A percentile compares a stretch with the other conserved stretches of the same genome.
Conservation (phyloP, 2,888 invertebrate species). For the Macrophya alboannulata region DNA sequence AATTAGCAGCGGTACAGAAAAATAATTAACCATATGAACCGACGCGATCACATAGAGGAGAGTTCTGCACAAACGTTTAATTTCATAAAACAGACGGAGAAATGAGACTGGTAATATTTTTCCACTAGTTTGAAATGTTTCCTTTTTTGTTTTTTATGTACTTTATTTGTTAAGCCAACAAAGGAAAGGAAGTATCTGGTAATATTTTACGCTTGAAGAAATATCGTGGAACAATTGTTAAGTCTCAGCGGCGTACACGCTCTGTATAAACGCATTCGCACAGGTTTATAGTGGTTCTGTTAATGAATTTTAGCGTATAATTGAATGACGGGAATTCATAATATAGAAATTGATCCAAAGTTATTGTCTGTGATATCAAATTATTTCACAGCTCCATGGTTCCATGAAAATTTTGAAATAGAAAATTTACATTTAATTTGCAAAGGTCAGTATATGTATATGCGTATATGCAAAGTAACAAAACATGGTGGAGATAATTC, state of each 20-base stretch:
- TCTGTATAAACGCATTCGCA: conserved; percentile 5
- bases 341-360: background rate
- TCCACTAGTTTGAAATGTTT: background rate
- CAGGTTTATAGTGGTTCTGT: background rate
- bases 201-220: background rate
- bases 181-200: background rate
- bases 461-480: background rate
- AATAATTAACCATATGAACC: background rate
- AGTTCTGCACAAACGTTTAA: background rate
- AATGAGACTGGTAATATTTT: background rate
- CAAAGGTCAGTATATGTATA: background rate
- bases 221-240: background rate
- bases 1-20: background rate
- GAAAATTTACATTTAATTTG: background rate
- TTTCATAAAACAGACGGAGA: background rate
- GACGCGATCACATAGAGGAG: background rate
- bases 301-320: background rate
- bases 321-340: background rate
- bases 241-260: background rate
- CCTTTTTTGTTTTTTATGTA: background rate
- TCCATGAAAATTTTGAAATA: background rate
- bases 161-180: background rate
- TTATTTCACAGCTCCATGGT: background rate
- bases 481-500: background rate
- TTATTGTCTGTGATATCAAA: background rate